Evolutionary conservation across 2,888 invertebrate species (phyloP).

Genomic region (Dione juno): DNA sequence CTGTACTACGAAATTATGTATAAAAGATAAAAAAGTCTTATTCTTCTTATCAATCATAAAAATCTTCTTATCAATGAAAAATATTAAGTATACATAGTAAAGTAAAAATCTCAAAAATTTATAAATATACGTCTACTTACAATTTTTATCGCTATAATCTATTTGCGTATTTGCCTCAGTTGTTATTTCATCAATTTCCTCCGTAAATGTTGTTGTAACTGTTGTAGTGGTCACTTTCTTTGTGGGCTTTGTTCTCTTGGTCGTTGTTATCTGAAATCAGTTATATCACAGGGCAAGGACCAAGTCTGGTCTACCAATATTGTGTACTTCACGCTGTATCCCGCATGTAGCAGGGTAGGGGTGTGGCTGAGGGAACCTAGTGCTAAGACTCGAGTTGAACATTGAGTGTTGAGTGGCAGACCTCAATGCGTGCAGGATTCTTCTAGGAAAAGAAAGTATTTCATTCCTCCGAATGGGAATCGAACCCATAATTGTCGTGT

Average conservation of each 20-base stretch:
- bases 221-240: conserved; percentile 71
- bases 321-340: background rate
- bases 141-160: conserved; percentile 70
- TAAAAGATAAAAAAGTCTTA: too few species aligned
- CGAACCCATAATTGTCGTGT: too few species aligned
- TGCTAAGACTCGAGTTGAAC: too few species aligned
- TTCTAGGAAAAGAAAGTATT: too few species aligned
- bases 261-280: conserved; percentile 69
- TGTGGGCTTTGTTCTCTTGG: conserved; percentile 67
- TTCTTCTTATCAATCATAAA: too few species aligned
- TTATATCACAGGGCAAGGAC: conserved; percentile 56
- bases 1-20: too few species aligned
- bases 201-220: conserved; percentile 64
- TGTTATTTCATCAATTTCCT: conserved; percentile 67
- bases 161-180: conserved; percentile 71
- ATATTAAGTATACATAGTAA: background rate
- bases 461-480: too few species aligned
- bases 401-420: too few species aligned
- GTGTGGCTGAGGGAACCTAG: too few species aligned
- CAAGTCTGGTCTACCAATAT: conserved; percentile 36
- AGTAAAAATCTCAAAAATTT: background rate
- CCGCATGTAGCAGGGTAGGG: background rate
- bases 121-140: conserved; percentile 57
- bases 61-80: too few species aligned
- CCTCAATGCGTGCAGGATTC: too few species aligned